Base-by-base conservation (phyloP, 2,113 vertebrate species). In the Rhea americana region DNA sequence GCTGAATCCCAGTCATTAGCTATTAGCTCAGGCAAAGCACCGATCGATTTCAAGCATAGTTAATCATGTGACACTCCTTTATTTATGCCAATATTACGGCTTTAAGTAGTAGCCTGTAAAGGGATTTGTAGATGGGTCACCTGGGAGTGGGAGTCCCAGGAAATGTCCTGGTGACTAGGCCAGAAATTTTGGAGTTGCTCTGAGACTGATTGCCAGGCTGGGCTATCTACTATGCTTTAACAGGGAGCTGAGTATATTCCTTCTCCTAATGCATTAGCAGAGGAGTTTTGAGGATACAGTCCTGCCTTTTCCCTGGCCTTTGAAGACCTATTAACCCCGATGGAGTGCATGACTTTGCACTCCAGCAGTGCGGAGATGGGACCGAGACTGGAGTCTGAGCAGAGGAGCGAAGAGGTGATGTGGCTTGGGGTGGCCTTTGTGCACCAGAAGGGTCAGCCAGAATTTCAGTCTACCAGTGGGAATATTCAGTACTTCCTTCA, bases 1-100 rank as follows among this genome's bases (percentile, higher is more conserved):
- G 85, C 72, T 62, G 94, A 91, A 87, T 96, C 94, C 93, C 87
- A 39, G 95, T 95, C 92, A 89, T 93, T 93, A 87, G 68, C 90
- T 94, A 82, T 87, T 93, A 96, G 82, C 77, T 93, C 83, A 75
- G 94, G 86, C 87, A 89, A 93, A 94, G 90, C 78, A 93, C 89
- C 71, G 92, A 89, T 95, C 91, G 35, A 70, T 96, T 97, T 95
- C 93, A 94, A 28, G 87, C 79, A 82, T 55, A 61, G 55, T 89
- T 83, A 86, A 78, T 92, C 93, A 88, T 94, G 63, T 93, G 91
- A 72, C 70, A 53, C 89, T 79, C 53, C 39, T 85, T 94, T 92
- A 77, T 95, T 95, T 89, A 71, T 87, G 72, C 35, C 24, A 45
- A 9, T 71, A 13, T 56, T 81, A 58, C 94, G 87, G 61, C 82